phyloP scores from a whole-genome alignment of 2,888 invertebrate species.

The Mellilla xanthometata region DNA sequence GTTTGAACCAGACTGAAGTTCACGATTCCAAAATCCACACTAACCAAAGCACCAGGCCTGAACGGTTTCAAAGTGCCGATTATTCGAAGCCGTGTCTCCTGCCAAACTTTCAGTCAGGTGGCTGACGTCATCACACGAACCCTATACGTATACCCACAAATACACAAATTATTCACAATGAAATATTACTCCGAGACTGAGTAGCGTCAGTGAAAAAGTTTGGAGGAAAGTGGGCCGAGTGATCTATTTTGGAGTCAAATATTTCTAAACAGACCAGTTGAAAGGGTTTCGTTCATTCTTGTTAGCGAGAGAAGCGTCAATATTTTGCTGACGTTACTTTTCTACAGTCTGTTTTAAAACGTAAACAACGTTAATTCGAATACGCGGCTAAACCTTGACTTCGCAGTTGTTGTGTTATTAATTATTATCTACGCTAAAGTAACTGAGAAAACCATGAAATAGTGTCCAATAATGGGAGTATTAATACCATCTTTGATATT shows the following conservation, averaged over 20 bases:
- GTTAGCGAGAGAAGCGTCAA: neutral
- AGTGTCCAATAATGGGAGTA: too few species aligned
- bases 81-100: conserved; percentile 74
- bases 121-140: conserved; percentile 69
- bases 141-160: conserved; percentile 56
- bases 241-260: conserved; percentile 26
- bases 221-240: conserved; percentile 20
- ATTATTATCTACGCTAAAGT: too few species aligned
- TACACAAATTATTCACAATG: conserved; percentile 60
- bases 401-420: too few species aligned
- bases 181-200: conserved; percentile 54
- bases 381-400: too few species aligned
- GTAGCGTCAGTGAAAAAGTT: conserved; percentile 48
- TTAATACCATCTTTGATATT: too few species aligned
- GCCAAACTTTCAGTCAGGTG: conserved; percentile 78
- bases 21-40: conserved; percentile 69
- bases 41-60: conserved; percentile 57
- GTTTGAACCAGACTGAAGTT: conserved; percentile 51
- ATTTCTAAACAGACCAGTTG: conserved; percentile 20
- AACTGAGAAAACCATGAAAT: too few species aligned
- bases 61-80: conserved; percentile 71
- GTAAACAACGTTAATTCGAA: too few species aligned
- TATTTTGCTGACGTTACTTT: neutral
- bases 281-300: conserved; percentile 10
- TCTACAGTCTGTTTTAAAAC: neutral